Conservation (phyloP, 2,797 vertebrate genomes). For the Limosa lapponica region DNA sequence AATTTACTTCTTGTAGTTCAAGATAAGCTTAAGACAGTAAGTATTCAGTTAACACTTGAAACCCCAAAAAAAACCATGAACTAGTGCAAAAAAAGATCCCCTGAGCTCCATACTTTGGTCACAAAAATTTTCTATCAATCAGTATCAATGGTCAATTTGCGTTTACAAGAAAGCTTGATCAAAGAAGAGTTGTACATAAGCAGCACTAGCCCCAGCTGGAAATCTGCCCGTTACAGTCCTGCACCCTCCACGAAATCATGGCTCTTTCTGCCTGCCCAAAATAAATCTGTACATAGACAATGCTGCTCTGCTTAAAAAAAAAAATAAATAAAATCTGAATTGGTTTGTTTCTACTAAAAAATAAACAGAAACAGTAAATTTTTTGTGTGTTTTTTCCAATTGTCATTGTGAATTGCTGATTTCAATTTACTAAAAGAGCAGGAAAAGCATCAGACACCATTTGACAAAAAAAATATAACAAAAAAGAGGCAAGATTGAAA, state of each 20-base stretch:
- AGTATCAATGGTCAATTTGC: neutral
- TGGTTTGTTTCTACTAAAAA: neutral
- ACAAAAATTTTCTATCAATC: neutral
- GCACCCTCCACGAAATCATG: neutral
- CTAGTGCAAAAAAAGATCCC: neutral
- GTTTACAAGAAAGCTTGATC: neutral
- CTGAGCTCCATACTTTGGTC: neutral
- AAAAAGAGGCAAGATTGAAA: neutral
- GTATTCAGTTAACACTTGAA: neutral
- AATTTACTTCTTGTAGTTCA: conserved; percentile 8
- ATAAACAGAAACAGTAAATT: neutral
- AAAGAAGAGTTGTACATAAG: neutral
- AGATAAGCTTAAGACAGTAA: neutral
- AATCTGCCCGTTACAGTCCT: neutral
- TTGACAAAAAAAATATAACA: neutral
- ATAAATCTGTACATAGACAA: neutral
- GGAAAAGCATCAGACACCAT: neutral
- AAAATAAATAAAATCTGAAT: neutral
- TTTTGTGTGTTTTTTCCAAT: neutral
- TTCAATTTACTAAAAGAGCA: neutral
- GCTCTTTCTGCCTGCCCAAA: neutral
- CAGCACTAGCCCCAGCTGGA: neutral
- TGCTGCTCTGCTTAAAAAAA: neutral
- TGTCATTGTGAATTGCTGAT: neutral
- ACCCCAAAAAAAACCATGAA: neutral